A percentile compares a stretch with the other conserved stretches of the same genome.
These are phyloP conservation scores for Psittacula echo DNA, from an alignment of 2,797 vertebrate species.

Conservation along the genomic window DNA sequence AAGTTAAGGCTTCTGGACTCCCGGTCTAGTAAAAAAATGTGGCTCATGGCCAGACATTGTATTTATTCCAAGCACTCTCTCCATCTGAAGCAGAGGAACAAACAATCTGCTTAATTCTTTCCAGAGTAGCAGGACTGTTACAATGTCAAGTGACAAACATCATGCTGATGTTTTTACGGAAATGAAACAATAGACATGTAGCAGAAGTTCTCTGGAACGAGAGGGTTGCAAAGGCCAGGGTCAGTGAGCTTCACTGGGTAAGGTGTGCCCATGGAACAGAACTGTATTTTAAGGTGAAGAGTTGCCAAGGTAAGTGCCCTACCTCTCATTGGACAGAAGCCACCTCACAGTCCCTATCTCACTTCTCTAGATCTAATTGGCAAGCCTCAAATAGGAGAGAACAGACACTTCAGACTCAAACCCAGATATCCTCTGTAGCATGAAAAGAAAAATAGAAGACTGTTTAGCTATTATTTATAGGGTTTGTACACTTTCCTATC, in stretches of 20 bases:
- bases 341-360: background rate
- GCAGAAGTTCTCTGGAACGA: background rate
- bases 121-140: background rate
- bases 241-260: background rate
- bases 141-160: background rate
- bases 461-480: background rate
- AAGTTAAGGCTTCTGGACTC: background rate
- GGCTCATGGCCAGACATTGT: background rate
- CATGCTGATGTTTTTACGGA: background rate
- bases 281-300: background rate
- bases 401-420: background rate
- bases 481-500: background rate
- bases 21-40: background rate
- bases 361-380: background rate
- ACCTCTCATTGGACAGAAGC: background rate
- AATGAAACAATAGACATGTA: background rate
- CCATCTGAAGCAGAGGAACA: background rate
- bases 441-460: background rate
- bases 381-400: background rate
- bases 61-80: background rate
- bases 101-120: background rate
- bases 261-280: background rate
- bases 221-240: background rate
- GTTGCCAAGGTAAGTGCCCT: background rate
- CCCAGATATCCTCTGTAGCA: background rate